Conservation (phyloP, 2,113 vertebrate species). For the Aspidoscelis tigris region DNA sequence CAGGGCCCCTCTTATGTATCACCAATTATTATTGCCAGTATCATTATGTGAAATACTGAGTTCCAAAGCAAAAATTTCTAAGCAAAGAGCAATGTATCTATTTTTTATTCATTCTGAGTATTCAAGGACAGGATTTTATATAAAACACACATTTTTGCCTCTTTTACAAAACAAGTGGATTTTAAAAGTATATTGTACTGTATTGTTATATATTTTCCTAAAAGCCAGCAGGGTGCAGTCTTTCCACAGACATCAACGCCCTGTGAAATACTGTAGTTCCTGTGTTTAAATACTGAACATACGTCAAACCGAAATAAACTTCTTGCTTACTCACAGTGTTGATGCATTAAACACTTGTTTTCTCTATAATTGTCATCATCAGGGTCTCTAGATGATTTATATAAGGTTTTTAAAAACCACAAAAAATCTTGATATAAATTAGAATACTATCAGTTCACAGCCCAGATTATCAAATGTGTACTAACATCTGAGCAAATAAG, state of each 20-base stretch:
- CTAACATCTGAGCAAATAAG: neutral
- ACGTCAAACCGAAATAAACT: conserved; percentile 4
- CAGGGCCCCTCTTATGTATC: too few species aligned
- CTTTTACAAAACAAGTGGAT: neutral
- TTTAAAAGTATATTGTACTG: neutral
- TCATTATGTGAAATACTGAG: neutral
- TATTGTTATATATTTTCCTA: neutral
- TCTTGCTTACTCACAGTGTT: conserved; percentile 20
- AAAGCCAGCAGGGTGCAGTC: conserved; percentile 51
- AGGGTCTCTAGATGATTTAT: neutral
- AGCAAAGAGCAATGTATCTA: neutral
- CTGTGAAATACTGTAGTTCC: neutral
- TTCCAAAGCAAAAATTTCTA: neutral
- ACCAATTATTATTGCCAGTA: neutral
- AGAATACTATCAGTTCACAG: too few species aligned
- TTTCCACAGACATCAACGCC: conserved; percentile 1
- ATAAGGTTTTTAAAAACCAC: too few species aligned
- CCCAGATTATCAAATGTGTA: neutral
- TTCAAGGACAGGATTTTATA: neutral
- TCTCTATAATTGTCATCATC: neutral
- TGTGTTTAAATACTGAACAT: neutral
- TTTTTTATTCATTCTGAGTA: neutral
- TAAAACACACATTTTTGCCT: neutral
- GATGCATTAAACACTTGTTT: conserved; percentile 11
- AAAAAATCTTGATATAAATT: too few species aligned